Base-by-base conservation (phyloP, 2,113 vertebrate species). In the Amazona guildingii region DNA sequence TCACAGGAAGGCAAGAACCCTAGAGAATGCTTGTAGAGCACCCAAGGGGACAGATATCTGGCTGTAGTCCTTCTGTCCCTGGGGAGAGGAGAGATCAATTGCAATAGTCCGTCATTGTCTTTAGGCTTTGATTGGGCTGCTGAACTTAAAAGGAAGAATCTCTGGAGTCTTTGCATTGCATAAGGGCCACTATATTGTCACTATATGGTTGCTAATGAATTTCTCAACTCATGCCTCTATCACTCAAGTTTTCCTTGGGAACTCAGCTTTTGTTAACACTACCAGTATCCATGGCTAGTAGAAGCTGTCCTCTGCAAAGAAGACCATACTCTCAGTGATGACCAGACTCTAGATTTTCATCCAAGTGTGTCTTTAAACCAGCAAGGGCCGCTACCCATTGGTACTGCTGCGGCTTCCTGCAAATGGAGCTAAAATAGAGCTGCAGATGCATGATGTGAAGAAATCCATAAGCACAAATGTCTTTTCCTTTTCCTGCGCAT, bases 151-250 rank as follows among this genome's bases (percentile, higher is more conserved):
- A 54, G 19, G 27, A 78, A 72, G 29, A 70, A 29, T 19, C 29
- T 44, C 14, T 43, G 29, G 4, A 13, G 11, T 4, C 24, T 46
- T 79, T 7, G 3, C 25, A 19, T 1, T 25, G 14, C 1, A 0
- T 14, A 37, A 51, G 1, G 16, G 28, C 41, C 27, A 17, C 18
- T 4, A 1, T 37, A 27, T 46, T n/a, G 12, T 7, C 28, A 0
- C 16, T 4, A 1, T 37, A 27, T 46, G 37, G 12, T 7, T 25
- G 0, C 16, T 63, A 31, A 37, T 52, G 69, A 19, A 44, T 49
- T 81, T 76, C 29, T 81, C 20, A 41, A 2, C 37, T 57, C 28
- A 7, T 55, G 21, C 21, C 23, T 68, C 10, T 70, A 73, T 57
- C 23, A 6, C 21, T 46, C 73, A 41, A 3, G 4, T 57, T 92